These are phyloP conservation scores for Mugil cephalus DNA, from an alignment of 2,113 vertebrate genomes.

Conservation along the genomic window DNA sequence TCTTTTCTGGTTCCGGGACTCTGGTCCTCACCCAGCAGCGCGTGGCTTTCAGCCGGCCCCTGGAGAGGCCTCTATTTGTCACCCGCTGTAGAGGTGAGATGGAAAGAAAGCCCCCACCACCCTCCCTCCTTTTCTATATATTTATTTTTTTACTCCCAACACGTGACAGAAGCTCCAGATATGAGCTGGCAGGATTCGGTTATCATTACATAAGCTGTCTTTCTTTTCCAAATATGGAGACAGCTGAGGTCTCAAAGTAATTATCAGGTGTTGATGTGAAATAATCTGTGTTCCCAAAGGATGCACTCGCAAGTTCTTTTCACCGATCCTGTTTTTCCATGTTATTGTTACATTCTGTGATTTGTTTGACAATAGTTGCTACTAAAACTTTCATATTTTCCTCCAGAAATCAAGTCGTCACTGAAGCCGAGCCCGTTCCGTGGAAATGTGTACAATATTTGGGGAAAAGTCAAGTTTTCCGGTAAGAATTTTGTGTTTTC, in stretches of 20 bases:
- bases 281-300: constrained; percentile 23
- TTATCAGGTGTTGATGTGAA: constrained; percentile 41
- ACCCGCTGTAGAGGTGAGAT: constrained; percentile 92
- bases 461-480: constrained; percentile 92
- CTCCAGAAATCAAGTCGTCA: constrained; percentile 88
- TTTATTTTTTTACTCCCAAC: constrained; percentile 29
- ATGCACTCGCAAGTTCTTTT: neutral
- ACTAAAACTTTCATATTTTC: constrained; percentile 33
- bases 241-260: constrained; percentile 40
- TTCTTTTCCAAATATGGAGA: constrained; percentile 67
- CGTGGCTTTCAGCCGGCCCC: constrained; percentile 89
- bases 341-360: neutral
- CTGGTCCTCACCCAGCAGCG: constrained; percentile 89
- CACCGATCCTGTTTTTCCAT: constrained; percentile 1
- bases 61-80: constrained; percentile 91
- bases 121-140: neutral
- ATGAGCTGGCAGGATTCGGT: constrained; percentile 59
- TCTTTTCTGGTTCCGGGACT: constrained; percentile 86
- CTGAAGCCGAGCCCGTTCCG: constrained; percentile 89
- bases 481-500: constrained; percentile 82
- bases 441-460: constrained; percentile 94
- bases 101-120: constrained; percentile 42
- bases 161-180: constrained; percentile 69
- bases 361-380: neutral
- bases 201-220: constrained; percentile 62